phyloP scores from a whole-genome alignment of 2,113 vertebrate species.

The Callaeas wilsoni region DNA sequence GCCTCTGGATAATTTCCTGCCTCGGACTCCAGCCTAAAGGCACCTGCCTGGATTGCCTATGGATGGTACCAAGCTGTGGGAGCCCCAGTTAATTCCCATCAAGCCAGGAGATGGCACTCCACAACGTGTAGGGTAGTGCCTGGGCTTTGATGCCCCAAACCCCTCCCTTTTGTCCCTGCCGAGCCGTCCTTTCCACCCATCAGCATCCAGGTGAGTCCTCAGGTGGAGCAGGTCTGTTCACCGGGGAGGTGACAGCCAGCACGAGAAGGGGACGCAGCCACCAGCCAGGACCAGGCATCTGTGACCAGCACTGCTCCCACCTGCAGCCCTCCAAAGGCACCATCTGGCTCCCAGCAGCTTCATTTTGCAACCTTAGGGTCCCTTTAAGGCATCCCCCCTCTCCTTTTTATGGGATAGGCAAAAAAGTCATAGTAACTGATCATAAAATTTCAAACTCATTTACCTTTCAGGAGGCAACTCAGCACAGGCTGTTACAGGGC shows the following conservation, averaged over 20 bases:
- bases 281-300: background rate
- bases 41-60: background rate
- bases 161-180: background rate
- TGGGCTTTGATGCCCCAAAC: background rate
- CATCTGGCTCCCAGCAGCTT: background rate
- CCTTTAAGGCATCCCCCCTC: background rate
- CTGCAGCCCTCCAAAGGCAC: background rate
- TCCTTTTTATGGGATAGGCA: background rate
- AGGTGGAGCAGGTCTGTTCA: background rate
- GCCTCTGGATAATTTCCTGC: background rate
- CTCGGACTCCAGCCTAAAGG: background rate
- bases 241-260: background rate
- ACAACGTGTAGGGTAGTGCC: background rate
- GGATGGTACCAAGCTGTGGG: fast-evolving
- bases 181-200: background rate
- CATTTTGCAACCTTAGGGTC: background rate
- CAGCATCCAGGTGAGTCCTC: fast-evolving
- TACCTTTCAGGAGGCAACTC: constrained; percentile 56
- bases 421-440: constrained; percentile 2
- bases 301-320: background rate
- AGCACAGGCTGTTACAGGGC: constrained; percentile 16
- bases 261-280: background rate
- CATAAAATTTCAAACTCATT: constrained; percentile 48
- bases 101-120: constrained; percentile 21
- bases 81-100: background rate